Evolutionary conservation across 1,140 invertebrate species (phyloP), one percentile per base, ranked within the genome.

Genomic region (Drosophila takahashii): DNA sequence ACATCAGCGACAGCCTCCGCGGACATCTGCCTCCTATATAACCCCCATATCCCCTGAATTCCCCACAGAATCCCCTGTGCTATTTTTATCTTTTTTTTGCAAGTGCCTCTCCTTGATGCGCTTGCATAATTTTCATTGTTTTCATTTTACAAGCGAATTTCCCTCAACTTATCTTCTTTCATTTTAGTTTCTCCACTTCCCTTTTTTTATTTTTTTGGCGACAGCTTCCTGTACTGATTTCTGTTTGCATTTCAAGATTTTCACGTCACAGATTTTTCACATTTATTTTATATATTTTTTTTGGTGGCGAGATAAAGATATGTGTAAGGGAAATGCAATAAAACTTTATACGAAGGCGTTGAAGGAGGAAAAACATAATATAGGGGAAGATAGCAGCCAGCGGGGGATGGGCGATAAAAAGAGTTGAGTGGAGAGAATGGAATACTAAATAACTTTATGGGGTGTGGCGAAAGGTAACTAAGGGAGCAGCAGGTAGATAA

Each of bases 91-190:
- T 44, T 56, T 61, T 62, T 57, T 78, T 44, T 53, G 56, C 41
- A 39, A 27, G 34, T 44, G 59, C 59, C 52, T 56, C 60, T 52
- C 29, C 77, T 71, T 78, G 66, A 76, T 83, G 83, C 84, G 79
- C 83, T 87, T 87, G 83, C 83, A 87, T 87, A 87, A 87, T 87
- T 87, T 87, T 79, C 83, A 89, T 87, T 87, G 83, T 87, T 87
- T 87, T 87, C 79, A 79, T 87, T 87, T 87, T 87, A 79, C 79
- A 61, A 70, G 70, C 79, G 62, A 87, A 77, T 79, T 87, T 87
- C 65, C 71, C 81, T 62, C 70, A 81, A 51, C 64, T 78, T 80
- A 62, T 78, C 65, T 77, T 79, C 47, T 67, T 79, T 84, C 56
- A 83, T 77, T 79, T 67, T 74, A 60, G 45, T 73, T 75, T 53